A percentile compares a stretch with the other conserved stretches of the same genome.
These are phyloP conservation scores for Pseudomyrmex gracilis DNA, from an alignment of 1,140 invertebrate species.

Conservation along the genomic window DNA sequence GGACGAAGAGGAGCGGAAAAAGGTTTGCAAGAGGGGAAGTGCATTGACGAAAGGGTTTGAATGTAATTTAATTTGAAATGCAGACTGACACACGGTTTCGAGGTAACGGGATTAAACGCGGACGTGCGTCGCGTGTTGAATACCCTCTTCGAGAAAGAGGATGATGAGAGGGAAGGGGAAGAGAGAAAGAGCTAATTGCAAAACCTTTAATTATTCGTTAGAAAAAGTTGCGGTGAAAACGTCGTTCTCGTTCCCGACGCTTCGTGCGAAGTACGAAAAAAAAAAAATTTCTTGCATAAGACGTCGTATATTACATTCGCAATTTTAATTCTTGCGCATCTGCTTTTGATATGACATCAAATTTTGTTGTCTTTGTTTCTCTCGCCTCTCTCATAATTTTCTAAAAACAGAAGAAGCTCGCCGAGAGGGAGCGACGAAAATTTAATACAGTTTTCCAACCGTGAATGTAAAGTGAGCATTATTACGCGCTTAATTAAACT, in stretches of 20 bases:
- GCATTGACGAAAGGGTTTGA: slow-evolving; percentile 63
- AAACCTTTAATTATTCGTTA: slow-evolving; percentile 72
- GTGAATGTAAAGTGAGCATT: slow-evolving; percentile 16
- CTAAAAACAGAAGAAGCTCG: background rate
- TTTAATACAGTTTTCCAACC: background rate
- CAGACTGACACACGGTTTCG: slow-evolving; percentile 73
- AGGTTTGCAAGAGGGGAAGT: background rate
- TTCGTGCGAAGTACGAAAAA: background rate
- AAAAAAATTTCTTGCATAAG: background rate
- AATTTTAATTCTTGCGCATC: background rate
- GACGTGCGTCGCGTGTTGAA: slow-evolving; percentile 68
- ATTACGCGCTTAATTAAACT: slow-evolving; percentile 23
- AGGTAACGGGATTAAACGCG: slow-evolving; percentile 73
- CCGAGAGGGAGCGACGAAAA: background rate
- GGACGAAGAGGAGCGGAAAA: background rate
- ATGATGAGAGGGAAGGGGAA: too few species aligned
- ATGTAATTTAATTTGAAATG: slow-evolving; percentile 76
- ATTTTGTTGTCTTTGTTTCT: too few species aligned
- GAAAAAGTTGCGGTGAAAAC: slow-evolving; percentile 51
- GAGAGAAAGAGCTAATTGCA: slow-evolving; percentile 67
- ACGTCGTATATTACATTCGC: background rate
- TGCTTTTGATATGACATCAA: too few species aligned
- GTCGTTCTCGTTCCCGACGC: background rate
- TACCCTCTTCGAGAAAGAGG: slow-evolving; percentile 31
- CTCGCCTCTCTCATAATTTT: background rate